phyloP scores from a whole-genome alignment of 2,797 vertebrate species.

The Rhincodon typus region DNA sequence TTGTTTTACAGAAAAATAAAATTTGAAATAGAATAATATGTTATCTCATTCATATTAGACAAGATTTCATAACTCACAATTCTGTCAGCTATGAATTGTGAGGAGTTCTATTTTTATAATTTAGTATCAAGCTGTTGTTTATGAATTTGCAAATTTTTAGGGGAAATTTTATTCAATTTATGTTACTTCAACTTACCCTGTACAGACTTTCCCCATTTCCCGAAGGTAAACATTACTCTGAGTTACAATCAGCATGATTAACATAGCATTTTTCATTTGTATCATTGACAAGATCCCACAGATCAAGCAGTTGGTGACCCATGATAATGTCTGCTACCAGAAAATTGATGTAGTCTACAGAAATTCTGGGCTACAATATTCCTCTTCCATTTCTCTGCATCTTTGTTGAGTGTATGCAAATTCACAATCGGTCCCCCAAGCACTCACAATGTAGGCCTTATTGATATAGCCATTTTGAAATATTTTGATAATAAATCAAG shows the following conservation, averaged over 20 bases:
- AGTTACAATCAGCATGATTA: not conserved
- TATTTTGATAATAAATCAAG: not conserved
- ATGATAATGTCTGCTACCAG: not conserved
- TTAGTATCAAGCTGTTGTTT: not conserved
- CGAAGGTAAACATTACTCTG: not conserved
- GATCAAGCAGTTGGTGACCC: not conserved
- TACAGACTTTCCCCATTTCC: not conserved
- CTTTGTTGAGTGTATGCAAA: not conserved
- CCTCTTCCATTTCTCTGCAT: no score
- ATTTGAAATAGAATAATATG: not conserved
- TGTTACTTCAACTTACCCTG: not conserved
- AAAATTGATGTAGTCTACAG: not conserved
- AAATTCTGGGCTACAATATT: no score
- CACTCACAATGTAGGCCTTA: not conserved
- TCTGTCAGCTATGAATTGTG: not conserved
- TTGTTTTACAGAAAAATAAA: not conserved
- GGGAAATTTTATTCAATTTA: not conserved
- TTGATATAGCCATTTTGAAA: not conserved
- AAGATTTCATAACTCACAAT: slow-evolving; percentile 7
- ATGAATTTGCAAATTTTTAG: not conserved
- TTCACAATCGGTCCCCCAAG: not conserved
- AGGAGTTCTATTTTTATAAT: not conserved
- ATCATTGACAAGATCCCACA: not conserved
- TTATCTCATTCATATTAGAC: not conserved
- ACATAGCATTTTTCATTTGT: not conserved